phyloP scores from a whole-genome alignment of 2,797 vertebrate species.

The Alectoris magna region DNA sequence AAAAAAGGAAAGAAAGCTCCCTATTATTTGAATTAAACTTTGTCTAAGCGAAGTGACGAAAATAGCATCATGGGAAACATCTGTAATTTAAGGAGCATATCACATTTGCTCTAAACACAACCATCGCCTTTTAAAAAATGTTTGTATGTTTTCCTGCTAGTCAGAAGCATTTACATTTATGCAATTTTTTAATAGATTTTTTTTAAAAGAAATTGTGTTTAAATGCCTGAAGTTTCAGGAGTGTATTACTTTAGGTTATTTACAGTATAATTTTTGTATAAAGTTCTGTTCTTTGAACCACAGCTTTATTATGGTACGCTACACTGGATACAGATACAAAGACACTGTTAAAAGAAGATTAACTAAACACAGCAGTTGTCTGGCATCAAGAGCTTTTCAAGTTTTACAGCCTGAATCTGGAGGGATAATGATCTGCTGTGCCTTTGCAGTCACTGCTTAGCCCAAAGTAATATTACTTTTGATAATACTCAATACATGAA shows the following conservation, averaged over 20 bases:
- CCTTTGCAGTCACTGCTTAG: slow-evolving; percentile 86
- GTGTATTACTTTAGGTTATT: slow-evolving; percentile 80
- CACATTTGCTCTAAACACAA: slow-evolving; percentile 74
- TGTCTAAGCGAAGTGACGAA: slow-evolving; percentile 67
- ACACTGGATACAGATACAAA: slow-evolving; percentile 87
- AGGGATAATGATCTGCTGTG: slow-evolving; percentile 84
- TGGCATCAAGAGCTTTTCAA: slow-evolving; percentile 80
- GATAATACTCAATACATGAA: slow-evolving; percentile 77
- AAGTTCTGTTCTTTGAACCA: slow-evolving; percentile 83
- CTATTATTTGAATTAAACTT: slow-evolving; percentile 62
- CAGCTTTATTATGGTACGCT: slow-evolving; percentile 88
- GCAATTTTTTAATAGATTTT: slow-evolving; percentile 78
- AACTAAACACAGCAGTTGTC: slow-evolving; percentile 81
- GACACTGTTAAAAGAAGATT: slow-evolving; percentile 83
- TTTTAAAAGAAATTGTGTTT: slow-evolving; percentile 78
- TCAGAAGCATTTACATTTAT: slow-evolving; percentile 82
- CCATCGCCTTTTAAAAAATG: slow-evolving; percentile 80
- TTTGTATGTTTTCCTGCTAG: slow-evolving; percentile 79
- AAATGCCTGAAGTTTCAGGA: slow-evolving; percentile 80
- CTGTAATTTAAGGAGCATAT: slow-evolving; percentile 65
- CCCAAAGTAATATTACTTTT: slow-evolving; percentile 84
- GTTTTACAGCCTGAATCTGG: slow-evolving; percentile 79
- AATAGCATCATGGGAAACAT: slow-evolving; percentile 55
- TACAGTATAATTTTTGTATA: slow-evolving; percentile 80
- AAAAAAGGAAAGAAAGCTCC: slow-evolving; percentile 50